Evolutionary conservation across 2,888 invertebrate species (phyloP), one percentile per base, ranked within the genome.

Genomic region (Tineola bisselliella): DNA sequence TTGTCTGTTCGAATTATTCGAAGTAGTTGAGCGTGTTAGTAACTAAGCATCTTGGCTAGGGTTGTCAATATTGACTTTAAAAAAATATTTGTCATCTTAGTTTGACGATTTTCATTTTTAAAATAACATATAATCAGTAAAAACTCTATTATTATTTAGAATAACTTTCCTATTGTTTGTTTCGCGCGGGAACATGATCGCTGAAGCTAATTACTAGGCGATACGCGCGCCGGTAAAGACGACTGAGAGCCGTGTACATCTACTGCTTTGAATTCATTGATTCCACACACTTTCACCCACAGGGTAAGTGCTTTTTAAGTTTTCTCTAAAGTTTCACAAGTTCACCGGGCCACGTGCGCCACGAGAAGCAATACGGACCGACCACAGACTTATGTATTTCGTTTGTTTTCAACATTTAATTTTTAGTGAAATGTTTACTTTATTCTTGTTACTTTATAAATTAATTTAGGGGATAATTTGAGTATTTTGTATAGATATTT

Each of bases 141-240:
- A 38, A 10, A 6, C 1, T 38, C 3, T 12, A 6, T 38, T 38
- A 4, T 78, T 82, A 78, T 76, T 77, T 76, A 74, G 74, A 15
- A 3, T 6, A 1, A 15, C n/a, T 13, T 13, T 18, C n/a, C 19
- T 38, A 8, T 38, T 59, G 5, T 15, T n/a, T 38, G 25, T 61
- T 38, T 15, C 78, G 75, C 76, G 75, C 81, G 84, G 75, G 79
- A 82, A 75, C 79, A 79, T 82, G 82, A 72, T 76, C 76, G 72
- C 71, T 72, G 73, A 68, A 69, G 74, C 74, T 77, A 75, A 82
- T 79, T 86, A 79, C 76, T 78, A 78, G 76, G 75, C 71, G 75
- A 70, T 71, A 71, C 71, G 74, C 75, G 73, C 72, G 73, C 38
- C 71, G 69, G 69, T 65, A 68, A 70, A 66, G 73, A 69, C 70